phyloP scores from a whole-genome alignment of 1,140 invertebrate species.

The Drosophila asahinai region DNA sequence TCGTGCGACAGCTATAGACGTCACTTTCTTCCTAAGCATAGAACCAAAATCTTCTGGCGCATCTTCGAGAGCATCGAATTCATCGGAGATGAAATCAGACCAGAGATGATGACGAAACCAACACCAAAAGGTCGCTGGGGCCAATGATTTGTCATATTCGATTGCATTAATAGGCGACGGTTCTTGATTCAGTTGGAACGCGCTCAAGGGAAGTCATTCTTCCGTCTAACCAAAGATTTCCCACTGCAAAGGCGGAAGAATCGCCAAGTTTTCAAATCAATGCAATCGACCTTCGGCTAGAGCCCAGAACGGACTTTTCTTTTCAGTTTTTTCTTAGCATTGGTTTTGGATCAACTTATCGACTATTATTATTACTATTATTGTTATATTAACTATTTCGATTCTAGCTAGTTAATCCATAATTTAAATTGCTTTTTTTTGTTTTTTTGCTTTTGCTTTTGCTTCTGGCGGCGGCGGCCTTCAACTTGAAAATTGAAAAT shows the following conservation, averaged over 20 bases:
- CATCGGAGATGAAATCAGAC: slow-evolving; percentile 33
- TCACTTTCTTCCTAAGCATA: slow-evolving; percentile 7
- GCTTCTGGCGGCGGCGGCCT: slow-evolving; percentile 39
- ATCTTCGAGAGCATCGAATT: slow-evolving; percentile 13
- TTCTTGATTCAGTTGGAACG: slow-evolving; percentile 5
- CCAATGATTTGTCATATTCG: slow-evolving; percentile 38
- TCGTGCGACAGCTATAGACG: background rate
- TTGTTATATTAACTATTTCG: slow-evolving; percentile 26
- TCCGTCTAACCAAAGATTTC: slow-evolving; percentile 21
- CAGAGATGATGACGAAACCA: slow-evolving; percentile 25
- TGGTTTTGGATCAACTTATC: slow-evolving; percentile 4
- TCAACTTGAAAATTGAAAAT: slow-evolving; percentile 82
- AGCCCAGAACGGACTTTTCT: slow-evolving; percentile 24
- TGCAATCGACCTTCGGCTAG: slow-evolving; percentile 32
- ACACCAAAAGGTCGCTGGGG: slow-evolving; percentile 16
- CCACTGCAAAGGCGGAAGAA: slow-evolving; percentile 39
- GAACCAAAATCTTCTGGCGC: slow-evolving; percentile 2
- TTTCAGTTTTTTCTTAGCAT: slow-evolving; percentile 1
- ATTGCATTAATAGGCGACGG: slow-evolving; percentile 13
- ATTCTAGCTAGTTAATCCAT: slow-evolving; percentile 47
- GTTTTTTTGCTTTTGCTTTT: slow-evolving; percentile 34
- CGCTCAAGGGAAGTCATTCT: slow-evolving; percentile 9
- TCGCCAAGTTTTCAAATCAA: slow-evolving; percentile 21
- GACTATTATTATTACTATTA: slow-evolving; percentile 10
- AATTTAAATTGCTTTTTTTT: slow-evolving; percentile 38